Conservation (phyloP, 2,113 vertebrate species). For the Conger conger region DNA sequence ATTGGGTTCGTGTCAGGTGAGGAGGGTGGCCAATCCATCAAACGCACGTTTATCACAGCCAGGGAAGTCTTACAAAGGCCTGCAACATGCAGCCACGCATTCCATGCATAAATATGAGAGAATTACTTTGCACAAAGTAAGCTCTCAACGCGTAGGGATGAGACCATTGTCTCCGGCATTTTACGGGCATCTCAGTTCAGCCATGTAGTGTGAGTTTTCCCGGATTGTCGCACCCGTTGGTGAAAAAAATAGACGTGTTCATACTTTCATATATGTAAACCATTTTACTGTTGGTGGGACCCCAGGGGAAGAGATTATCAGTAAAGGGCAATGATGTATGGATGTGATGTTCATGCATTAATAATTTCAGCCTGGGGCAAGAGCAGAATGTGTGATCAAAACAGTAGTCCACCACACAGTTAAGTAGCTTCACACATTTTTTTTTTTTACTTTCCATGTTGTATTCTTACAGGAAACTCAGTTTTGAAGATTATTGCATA, state of each 20-base stretch:
- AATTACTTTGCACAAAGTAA: background rate
- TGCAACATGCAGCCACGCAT: background rate
- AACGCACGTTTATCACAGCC: background rate
- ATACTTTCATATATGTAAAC: too few species aligned
- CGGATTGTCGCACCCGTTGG: background rate
- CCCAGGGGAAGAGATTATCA: too few species aligned
- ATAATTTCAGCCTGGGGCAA: background rate
- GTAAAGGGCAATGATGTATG: too few species aligned
- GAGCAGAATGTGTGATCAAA: too few species aligned
- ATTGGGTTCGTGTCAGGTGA: background rate
- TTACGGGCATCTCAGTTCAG: background rate
- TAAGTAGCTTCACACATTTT: too few species aligned
- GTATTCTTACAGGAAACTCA: too few species aligned
- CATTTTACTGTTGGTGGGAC: too few species aligned
- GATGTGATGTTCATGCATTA: too few species aligned
- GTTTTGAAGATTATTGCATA: too few species aligned
- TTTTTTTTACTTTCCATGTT: too few species aligned
- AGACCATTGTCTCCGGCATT: background rate
- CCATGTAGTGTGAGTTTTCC: background rate
- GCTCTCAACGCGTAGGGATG: background rate
- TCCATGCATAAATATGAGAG: background rate
- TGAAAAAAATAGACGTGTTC: background rate
- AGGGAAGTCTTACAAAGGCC: background rate
- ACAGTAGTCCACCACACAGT: too few species aligned
- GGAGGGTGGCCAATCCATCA: background rate